Conservation (phyloP, 2,113 vertebrate genomes). For the Pteruthius melanotis region DNA sequence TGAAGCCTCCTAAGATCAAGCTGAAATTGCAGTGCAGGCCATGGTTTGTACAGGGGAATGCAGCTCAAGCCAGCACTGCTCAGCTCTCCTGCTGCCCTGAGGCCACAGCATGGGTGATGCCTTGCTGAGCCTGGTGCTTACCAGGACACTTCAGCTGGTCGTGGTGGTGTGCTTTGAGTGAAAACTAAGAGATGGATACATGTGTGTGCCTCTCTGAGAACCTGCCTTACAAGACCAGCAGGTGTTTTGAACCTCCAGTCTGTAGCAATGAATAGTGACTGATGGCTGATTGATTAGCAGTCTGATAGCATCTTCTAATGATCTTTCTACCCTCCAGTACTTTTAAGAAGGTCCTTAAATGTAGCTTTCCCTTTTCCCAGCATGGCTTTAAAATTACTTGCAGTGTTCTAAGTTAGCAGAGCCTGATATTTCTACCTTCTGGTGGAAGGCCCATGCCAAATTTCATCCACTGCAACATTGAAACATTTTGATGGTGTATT, state of each 20-base stretch:
- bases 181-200: neutral
- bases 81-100: neutral
- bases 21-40: neutral
- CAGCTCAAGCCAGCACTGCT: neutral
- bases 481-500: neutral
- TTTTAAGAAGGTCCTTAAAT: neutral
- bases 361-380: neutral
- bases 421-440: neutral
- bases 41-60: neutral
- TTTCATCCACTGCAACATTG: neutral
- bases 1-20: neutral
- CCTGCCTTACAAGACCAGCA: neutral
- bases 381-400: neutral
- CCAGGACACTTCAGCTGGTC: neutral
- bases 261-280: neutral
- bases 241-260: neutral
- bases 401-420: neutral
- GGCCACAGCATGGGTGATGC: neutral
- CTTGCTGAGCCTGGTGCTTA: neutral
- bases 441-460: slow-evolving; percentile 21
- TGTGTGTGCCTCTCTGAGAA: neutral
- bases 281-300: neutral
- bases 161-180: neutral
- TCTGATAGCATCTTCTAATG: neutral
- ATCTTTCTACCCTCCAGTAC: neutral